Base-by-base conservation (phyloP, 2,797 vertebrate species). In the Pogonophryne albipinna region DNA sequence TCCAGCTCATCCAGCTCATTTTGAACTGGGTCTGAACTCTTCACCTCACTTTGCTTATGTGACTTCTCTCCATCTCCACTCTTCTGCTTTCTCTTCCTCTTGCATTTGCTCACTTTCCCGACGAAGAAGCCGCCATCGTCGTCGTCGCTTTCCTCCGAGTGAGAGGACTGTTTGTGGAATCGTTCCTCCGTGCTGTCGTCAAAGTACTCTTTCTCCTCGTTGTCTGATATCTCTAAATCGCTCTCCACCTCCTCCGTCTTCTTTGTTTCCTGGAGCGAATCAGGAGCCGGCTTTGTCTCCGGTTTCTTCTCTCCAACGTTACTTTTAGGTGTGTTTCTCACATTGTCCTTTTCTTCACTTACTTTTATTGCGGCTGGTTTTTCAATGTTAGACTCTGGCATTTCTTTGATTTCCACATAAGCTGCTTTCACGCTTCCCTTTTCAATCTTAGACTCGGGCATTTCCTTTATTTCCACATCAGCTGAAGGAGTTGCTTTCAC, bases 151-250 rank as follows among this genome's bases (percentile, higher is more conserved):
- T 95, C 95, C 68, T 97, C 98, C 15, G 97, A 98, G 75, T 94
- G 87, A 38, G 97, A 98, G 0, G 97, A 96, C 76, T 97, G 96
- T 70, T 97, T 97, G 79, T 87, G 95, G 93, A 99, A 99, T 6
- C 98, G 97, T 74, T 99, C 98, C 84, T 99, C 98, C 1, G 98
- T 99, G 88, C 98, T 99, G 86, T 99, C 98, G 63, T 99, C 98
- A 76, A 98, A 99, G 86, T 98, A 98, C 16, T 97, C 95, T 70
- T 96, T 95, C 46, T 95, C 93, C 57, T 96, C 94, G 41, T 86
- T 89, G 42, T 89, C 79, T 0, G 91, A 93, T 17, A 83, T 86
- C 77, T 96, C 94, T 1, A 92, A 66, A 58, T 95, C 94, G 61
- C 95, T 95, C 72, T 86, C 83, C 72, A 77, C 59, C 41, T 72